Conservation (phyloP, 2,113 vertebrate species). For the Chloropsis cyanopogon region DNA sequence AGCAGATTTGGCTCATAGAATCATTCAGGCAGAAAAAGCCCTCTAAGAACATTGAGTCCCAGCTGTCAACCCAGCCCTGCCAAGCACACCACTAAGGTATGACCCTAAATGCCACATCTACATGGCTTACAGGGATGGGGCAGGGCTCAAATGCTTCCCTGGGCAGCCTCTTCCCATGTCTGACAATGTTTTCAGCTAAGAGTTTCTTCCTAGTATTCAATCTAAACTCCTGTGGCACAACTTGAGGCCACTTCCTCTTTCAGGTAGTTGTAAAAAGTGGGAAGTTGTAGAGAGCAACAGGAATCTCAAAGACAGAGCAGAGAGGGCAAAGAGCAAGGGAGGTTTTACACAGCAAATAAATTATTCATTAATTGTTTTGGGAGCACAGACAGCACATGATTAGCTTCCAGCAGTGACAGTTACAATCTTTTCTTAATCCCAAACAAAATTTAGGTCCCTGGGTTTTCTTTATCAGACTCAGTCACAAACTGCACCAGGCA, state of each 20-base stretch:
- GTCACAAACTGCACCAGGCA: background rate
- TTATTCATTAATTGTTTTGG: background rate
- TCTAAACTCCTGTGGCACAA: rapidly evolving
- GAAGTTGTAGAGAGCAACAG: background rate
- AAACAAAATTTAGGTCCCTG: background rate
- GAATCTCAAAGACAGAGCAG: background rate
- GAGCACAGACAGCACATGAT: background rate
- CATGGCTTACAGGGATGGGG: background rate
- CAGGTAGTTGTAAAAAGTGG: background rate
- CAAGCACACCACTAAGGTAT: background rate
- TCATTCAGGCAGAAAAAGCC: background rate
- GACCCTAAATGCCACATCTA: background rate
- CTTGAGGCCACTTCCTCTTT: background rate
- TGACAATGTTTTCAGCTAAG: background rate
- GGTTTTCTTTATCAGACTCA: background rate
- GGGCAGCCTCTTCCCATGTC: background rate
- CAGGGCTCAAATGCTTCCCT: background rate
- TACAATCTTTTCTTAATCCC: background rate
- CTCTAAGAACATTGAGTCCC: background rate
- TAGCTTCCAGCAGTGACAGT: background rate
- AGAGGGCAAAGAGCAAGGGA: background rate
- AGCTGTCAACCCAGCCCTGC: background rate
- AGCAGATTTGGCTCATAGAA: background rate
- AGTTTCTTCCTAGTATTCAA: background rate
- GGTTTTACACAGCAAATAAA: background rate